Base-by-base conservation (phyloP, 2,113 vertebrate genomes). In the Gnathonemus longibarbis region DNA sequence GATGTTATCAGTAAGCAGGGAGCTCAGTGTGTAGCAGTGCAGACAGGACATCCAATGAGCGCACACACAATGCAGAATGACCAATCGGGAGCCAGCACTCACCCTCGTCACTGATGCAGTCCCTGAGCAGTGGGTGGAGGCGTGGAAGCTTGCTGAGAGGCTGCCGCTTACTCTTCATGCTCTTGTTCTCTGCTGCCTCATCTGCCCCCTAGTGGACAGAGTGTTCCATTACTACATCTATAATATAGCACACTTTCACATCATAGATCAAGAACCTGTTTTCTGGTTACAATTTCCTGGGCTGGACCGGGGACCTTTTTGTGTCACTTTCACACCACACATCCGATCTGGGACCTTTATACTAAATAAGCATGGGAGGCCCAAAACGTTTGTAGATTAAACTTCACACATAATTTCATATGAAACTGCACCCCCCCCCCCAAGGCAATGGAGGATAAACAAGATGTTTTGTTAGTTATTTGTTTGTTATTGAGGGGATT, bases 71-170 rank as follows among this genome's bases (percentile, higher is more conserved):
- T 3, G 80, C 80, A n/a, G 45, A 48, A 21, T 48, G 86, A 45
- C 24, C 48, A 35, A 56, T 42, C 10, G 8, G 62, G 2, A 35
- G 42, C 3, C 46, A 7, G 56, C 10, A 90, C 93, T 94, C 90
- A 98, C 98, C 98, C 8, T 99, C 97, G 27, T 99, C 98, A 56
- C 97, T 98, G 93, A 95, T 84, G n/a, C 94, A 95, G 66, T 99
- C 98, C 92, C 97, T 96, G 92, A 99, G 91, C 0, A 99, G 96
- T 0, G 98, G 98, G 92, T 99, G 98, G 89, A 98, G 97, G 15
- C 97, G 97, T 0, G 98, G 98, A 5, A 99, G 97, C 88, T 97
- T 97, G 91, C 96, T 95, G 80, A 99, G 93, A 0, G 96, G 95
- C 93, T 98, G 97, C 4, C 97, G 96, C 49, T 97, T 97, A 88